phyloP scores from a whole-genome alignment of 2,888 invertebrate genomes.

The Muschampia plurimacula region DNA sequence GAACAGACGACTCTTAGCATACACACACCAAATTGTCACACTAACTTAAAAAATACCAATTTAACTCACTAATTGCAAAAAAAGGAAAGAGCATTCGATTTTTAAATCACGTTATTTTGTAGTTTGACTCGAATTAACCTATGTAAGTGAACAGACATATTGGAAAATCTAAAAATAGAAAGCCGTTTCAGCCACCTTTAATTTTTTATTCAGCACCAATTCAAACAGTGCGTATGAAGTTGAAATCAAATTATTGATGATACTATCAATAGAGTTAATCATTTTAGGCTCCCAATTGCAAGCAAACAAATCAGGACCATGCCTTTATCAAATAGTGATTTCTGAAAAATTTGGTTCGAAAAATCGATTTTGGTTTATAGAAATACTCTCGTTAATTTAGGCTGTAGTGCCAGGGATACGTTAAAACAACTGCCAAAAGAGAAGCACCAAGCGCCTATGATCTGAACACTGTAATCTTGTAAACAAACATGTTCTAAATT shows the following conservation, averaged over 20 bases:
- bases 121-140: neutral
- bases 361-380: neutral
- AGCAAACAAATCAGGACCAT: neutral
- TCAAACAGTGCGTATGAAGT: constrained; percentile 13
- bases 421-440: too few relatives aligned
- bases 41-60: too few relatives aligned
- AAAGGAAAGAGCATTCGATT: neutral
- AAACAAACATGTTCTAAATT: too few relatives aligned
- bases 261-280: constrained; percentile 21
- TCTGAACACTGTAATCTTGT: neutral
- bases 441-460: neutral
- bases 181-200: constrained; percentile 11
- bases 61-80: neutral
- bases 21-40: too few relatives aligned
- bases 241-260: constrained; percentile 24
- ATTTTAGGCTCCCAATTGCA: neutral
- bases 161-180: constrained; percentile 14
- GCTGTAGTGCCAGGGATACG: neutral
- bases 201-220: constrained; percentile 26
- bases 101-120: neutral
- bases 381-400: neutral
- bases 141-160: neutral
- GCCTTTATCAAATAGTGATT: neutral
- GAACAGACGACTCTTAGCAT: too few relatives aligned
- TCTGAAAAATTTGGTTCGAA: neutral